Base-by-base conservation (phyloP, 2,888 invertebrate species). In the Apoderus coryli region DNA sequence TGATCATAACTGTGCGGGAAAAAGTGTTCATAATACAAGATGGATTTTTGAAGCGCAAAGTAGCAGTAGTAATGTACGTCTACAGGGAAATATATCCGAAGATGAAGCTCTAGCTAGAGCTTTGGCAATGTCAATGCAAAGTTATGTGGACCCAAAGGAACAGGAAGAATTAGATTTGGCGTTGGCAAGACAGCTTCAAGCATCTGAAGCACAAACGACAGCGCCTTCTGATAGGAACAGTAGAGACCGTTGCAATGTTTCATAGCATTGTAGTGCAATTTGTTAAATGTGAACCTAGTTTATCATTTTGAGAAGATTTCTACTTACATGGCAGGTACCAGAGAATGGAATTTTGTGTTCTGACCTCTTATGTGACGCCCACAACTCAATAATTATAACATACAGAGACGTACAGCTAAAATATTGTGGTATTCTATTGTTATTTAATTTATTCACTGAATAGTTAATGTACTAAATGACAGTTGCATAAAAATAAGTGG, bases 41-140 rank as follows among this genome's bases (percentile, higher is more conserved):
- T 41, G 41, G 42, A 37, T 40, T 25, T 39, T 40, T 24, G 38
- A 41, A 12, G 35, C 38, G 24, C 38, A 41, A 36, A 56, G 63
- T 11, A 35, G 22, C 10, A 32, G 30, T 29, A 25, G 34, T 27
- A 29, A 35, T 30, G n/a, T n/a, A n/a, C 62, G 61, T 31, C 61
- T 76, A 24, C 77, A 76, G 54, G 76, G 74, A 29, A 67, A 68
- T 49, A 67, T 77, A 68, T 76, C 75, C 41, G 92, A 92, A 62
- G 92, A 93, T 52, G 92, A 90, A 56, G 90, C 88, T 0, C 56
- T 92, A 30, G 89, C 89, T 0, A 72, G 72, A 31, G 88, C 88
- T 0, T 70, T 72, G 44, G 90, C 90, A 0, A 57, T 93, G 12
- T 77, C 84, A 3, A 57, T 79, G 9, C 86, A 86, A 0, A 59